A percentile compares a stretch with the other conserved stretches of the same genome.
These are phyloP conservation scores for Virgularia gustaviana DNA, from an alignment of 92 coral and sea anemone genomes.

Conservation along the genomic window DNA sequence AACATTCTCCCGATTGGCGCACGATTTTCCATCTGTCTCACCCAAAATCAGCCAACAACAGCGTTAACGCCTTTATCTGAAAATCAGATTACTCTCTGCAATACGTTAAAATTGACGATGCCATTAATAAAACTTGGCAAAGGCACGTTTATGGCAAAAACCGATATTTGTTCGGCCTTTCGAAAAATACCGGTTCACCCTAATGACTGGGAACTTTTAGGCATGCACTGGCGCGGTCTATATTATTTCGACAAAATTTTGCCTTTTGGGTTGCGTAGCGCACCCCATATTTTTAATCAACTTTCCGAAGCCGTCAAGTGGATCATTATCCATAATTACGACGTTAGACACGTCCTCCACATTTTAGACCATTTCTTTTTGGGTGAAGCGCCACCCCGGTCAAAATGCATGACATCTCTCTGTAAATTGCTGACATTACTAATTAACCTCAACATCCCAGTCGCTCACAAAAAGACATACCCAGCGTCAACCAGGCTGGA, in stretches of 20 bases:
- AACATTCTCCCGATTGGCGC: background rate
- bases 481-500: background rate
- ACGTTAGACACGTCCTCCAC: background rate
- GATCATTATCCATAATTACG: background rate
- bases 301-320: slow-evolving; percentile 11
- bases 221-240: slow-evolving; percentile 36
- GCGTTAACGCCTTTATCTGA: slow-evolving; percentile 18
- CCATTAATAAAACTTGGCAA: slow-evolving; percentile 28
- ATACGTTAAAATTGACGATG: slow-evolving; percentile 30
- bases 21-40: background rate
- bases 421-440: background rate
- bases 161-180: slow-evolving; percentile 9
- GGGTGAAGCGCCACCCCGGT: background rate
- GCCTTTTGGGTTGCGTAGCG: slow-evolving; percentile 33
- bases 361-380: slow-evolving; percentile 23
- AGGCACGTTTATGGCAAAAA: slow-evolving; percentile 37
- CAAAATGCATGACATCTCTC: background rate
- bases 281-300: slow-evolving; percentile 15
- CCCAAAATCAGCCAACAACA: background rate
- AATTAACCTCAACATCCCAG: slow-evolving; percentile 18
- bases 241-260: slow-evolving; percentile 57
- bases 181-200: slow-evolving; percentile 24
- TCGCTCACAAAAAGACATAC: background rate
- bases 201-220: slow-evolving; percentile 23
- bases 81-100: slow-evolving; percentile 25